Evolutionary conservation across 2,113 vertebrate genomes (phyloP).

Genomic region (Peromyscus californicus): DNA sequence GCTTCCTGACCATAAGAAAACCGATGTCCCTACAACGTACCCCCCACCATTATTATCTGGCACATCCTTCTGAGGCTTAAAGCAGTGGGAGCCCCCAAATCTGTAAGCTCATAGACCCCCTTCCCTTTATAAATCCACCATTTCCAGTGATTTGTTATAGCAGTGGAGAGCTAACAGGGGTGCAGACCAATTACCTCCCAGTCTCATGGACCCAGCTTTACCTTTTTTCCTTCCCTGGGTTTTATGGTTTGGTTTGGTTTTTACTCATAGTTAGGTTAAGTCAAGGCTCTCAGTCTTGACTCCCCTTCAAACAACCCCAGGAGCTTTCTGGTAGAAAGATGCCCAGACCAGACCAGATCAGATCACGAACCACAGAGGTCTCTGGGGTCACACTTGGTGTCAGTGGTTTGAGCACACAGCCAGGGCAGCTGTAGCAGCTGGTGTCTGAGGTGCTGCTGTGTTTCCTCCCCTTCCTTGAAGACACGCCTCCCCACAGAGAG

Average conservation of each 20-base stretch:
- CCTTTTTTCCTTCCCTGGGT: not conserved
- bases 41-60: not conserved
- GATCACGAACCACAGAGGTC: not conserved
- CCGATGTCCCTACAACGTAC: not conserved
- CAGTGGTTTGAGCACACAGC: not conserved
- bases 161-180: not conserved
- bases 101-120: not conserved
- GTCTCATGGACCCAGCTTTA: not conserved
- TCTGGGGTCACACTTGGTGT: not conserved
- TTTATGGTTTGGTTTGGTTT: not conserved
- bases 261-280: not conserved
- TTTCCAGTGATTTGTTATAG: not conserved
- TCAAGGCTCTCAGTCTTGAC: not conserved
- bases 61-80: not conserved
- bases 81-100: not conserved
- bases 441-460: not conserved
- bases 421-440: not conserved
- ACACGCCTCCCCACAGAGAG: fast-evolving
- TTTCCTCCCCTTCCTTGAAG: not conserved
- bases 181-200: not conserved
- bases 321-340: not conserved
- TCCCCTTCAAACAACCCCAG: not conserved
- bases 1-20: not conserved
- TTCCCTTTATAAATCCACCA: not conserved
- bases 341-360: not conserved